phyloP scores from a whole-genome alignment of 2,797 vertebrate species.

The Alca torda region DNA sequence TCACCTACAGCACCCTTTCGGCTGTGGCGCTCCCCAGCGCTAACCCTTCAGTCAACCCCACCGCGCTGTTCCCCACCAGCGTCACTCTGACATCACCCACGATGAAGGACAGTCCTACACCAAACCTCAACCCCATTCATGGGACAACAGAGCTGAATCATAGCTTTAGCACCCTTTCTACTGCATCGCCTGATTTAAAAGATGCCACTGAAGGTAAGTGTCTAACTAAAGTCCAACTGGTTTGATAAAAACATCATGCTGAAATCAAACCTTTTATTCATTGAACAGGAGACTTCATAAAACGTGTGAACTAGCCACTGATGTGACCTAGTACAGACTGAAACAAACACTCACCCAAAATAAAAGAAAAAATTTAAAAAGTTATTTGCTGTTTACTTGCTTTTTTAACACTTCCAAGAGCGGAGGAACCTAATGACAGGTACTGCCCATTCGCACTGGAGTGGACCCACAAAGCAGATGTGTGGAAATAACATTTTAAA shows the following conservation, averaged over 20 bases:
- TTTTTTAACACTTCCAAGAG: not conserved
- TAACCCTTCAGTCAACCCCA: not conserved
- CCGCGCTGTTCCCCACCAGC: not conserved
- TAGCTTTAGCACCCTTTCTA: constrained; percentile 40
- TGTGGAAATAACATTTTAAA: not conserved
- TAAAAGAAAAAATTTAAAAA: not conserved
- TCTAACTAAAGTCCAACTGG: not conserved
- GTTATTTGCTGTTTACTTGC: not conserved
- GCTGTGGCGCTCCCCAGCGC: not conserved
- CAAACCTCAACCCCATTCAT: not conserved
- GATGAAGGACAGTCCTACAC: not conserved
- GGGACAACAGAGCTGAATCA: constrained; percentile 12
- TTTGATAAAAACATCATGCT: not conserved
- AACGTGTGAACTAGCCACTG: not conserved
- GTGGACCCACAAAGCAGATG: not conserved
- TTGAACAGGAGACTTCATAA: not conserved
- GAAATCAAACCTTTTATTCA: not conserved
- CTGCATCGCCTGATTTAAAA: constrained; percentile 14
- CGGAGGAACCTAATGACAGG: not conserved
- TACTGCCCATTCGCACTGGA: not conserved
- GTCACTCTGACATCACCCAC: not conserved
- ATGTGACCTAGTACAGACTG: not conserved
- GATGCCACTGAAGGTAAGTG: constrained; percentile 52
- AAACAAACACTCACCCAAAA: not conserved
- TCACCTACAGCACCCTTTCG: not conserved